Conservation (phyloP, 2,888 invertebrate genomes). For the Adineta ricciae region DNA sequence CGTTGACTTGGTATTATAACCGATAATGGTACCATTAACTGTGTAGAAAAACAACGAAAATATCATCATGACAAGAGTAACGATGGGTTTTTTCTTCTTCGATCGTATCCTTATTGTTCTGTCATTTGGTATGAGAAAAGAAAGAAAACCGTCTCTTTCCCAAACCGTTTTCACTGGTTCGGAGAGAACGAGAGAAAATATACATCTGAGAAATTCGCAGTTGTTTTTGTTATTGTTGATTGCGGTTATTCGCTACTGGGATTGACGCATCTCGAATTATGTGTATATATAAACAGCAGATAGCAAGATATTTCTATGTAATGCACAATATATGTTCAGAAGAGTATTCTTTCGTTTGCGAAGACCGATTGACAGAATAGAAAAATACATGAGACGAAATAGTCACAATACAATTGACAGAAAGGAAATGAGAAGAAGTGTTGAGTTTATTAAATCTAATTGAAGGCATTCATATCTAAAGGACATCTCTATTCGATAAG, state of each 20-base stretch:
- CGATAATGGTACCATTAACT: neutral
- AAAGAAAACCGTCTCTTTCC: no score
- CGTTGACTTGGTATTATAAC: neutral
- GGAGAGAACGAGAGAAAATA: neutral
- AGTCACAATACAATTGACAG: no score
- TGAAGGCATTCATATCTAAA: no score
- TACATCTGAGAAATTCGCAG: neutral
- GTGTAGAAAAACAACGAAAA: neutral
- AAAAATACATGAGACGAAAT: no score
- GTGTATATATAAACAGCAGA: neutral
- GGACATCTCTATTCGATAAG: no score
- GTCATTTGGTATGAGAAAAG: neutral
- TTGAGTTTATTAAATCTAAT: no score
- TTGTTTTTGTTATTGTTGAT: neutral
- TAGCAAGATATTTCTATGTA: neutral
- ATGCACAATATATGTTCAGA: neutral
- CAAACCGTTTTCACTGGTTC: neutral
- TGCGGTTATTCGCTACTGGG: neutral
- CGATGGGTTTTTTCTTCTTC: neutral
- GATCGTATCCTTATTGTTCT: neutral
- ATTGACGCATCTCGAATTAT: neutral
- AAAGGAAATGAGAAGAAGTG: no score
- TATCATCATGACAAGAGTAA: neutral
- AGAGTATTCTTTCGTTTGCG: neutral
- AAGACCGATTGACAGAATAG: no score